Base-by-base conservation (phyloP, 2,113 vertebrate species). In the Oncorhynchus clarkii region DNA sequence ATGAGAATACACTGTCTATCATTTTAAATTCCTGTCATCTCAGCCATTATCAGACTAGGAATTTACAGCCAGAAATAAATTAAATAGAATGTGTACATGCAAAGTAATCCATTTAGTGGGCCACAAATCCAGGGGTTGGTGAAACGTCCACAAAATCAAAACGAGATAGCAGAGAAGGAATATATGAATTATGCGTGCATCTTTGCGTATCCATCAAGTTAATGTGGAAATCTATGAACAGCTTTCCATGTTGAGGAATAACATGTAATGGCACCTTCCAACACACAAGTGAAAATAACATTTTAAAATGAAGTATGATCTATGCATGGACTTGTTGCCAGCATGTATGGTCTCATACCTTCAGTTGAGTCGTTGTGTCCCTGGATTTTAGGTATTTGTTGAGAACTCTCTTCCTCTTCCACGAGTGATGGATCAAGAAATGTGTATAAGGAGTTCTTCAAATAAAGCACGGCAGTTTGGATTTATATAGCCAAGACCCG, bases 401-500 rank as follows among this genome's bases (percentile, higher is more conserved):
- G 77, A 83, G 90, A 86, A 14, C 51, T 76, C 89, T 79, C 85
- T 84, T 87, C 39, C 39, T 11, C 88, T 82, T 88, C 88, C 83
- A 80, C 84, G 86, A 85, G 82, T 81, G 82, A 62, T 76, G 73
- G 75, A 71, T 66, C 71, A 82, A 79, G 89, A 90, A 91, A 91
- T 91, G 91, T 91, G 92, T 87, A 91, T 88, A 89, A 88, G 66
- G 88, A 92, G 92, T 94, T 93, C 93, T 94, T 94, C 91, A 85
- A 92, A 89, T 84, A 84, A 89, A 90, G 92, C 90, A 90, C 81
- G 90, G 90, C 85, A 87, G 94, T 92, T 89, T 91, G 90, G 94
- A 93, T 93, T 98, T 96, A 97, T 99, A 97, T 98, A 98, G 94
- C 88, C 94, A 83, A 89, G 93, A 94, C 90, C 93, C 92, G 93